A percentile compares a stretch with the other conserved stretches of the same genome.
These are phyloP conservation scores for Dasypus novemcinctus DNA, from an alignment of 2,113 vertebrate species.

Conservation along the genomic window DNA sequence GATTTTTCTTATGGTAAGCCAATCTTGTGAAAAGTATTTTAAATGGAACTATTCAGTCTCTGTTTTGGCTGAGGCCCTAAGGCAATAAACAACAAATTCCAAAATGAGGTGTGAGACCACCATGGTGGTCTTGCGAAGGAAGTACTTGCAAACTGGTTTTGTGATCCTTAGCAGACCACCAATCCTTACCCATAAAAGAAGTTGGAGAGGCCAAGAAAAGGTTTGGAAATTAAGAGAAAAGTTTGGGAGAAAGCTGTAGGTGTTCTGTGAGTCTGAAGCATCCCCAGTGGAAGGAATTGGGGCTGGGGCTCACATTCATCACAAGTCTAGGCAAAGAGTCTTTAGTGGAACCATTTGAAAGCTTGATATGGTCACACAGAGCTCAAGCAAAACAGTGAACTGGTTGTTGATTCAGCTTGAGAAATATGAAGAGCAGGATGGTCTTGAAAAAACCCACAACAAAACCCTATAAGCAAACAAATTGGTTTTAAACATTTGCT, in stretches of 20 bases:
- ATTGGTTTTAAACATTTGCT: not conserved
- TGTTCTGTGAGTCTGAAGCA: not conserved
- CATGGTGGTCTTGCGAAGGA: constrained; percentile 26
- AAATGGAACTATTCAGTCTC: constrained; percentile 36
- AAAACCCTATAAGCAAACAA: not conserved
- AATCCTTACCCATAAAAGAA: not conserved
- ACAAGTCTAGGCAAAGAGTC: not conserved
- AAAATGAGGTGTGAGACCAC: constrained; percentile 50
- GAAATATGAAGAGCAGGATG: not conserved
- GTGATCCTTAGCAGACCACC: constrained; percentile 28
- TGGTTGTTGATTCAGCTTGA: not conserved
- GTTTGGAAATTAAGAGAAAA: not conserved
- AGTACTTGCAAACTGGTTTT: constrained; percentile 30
- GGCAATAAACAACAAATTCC: constrained; percentile 54
- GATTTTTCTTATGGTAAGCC: constrained; percentile 37
- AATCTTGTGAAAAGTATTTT: constrained; percentile 38
- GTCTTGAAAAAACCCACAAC: constrained; percentile 7
- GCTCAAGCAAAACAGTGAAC: not conserved
- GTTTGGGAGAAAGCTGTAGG: not conserved
- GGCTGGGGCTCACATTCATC: not conserved
- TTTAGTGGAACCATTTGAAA: not conserved
- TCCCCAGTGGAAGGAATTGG: not conserved
- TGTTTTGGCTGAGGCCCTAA: constrained; percentile 30
- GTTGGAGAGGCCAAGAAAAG: not conserved
- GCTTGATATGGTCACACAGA: not conserved